Base-by-base conservation (phyloP, 2,797 vertebrate genomes). In the Danio jaintianensis region DNA sequence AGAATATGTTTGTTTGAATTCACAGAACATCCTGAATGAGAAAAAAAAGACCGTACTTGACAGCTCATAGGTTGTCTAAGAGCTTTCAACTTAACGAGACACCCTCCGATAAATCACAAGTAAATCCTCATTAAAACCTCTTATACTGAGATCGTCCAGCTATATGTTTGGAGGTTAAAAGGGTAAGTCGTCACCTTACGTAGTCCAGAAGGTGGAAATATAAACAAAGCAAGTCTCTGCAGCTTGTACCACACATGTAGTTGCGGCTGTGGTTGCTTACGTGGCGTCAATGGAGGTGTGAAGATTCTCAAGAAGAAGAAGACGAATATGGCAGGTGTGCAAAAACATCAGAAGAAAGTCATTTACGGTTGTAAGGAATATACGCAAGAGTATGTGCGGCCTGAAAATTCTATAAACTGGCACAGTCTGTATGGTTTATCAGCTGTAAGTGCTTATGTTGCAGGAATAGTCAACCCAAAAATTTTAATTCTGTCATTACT, bases 281-380 rank as follows among this genome's bases (percentile, higher is more conserved):
- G 16, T 71, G 78, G 84, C 50, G 29, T 88, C 88, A 83, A 43
- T 52, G 38, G 84, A 91, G 90, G 90, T 89, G 89, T 90, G 84
- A 88, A 80, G n/a, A 76, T 38, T 75, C 50, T 69, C 9, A 4
- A 75, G 56, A 77, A 82, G 85, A 90, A 90, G 85, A 76, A 80
- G 63, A 9, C 29, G 29, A 29, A 29, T 50, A 58, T 82, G 68
- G 42, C 82, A 82, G 75, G 75, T 85, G 80, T 83, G 75, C 29
- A 70, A 72, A 55, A 47, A 83, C 80, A 6, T 71, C 64, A 74
- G 48, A 63, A 66, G 84, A 58, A 56, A 67, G 43, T 70, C 0
- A 12, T 29, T 43, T 42, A 11, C 56, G 18, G 11, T 77, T 45
- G 11, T 45, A 55, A 29, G 40, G 10, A 43, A 55, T 16, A 67